Conservation (phyloP, 2,888 invertebrate species). For the Atherix ibis region DNA sequence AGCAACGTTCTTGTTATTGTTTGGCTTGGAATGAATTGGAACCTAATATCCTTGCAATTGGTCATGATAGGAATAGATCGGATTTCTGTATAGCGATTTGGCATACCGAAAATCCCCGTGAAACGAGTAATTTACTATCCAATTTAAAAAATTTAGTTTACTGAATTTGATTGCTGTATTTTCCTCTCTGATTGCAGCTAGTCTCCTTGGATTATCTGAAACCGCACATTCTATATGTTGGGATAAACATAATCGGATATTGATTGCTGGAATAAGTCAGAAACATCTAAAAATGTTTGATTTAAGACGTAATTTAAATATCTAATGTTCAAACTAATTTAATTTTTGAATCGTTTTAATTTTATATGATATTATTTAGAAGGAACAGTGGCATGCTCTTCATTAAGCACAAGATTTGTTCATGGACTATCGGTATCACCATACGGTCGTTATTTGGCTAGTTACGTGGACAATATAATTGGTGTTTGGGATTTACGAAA, state of each 20-base stretch:
- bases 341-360: not conserved
- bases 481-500: slow-evolving; percentile 79
- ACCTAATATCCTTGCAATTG: slow-evolving; percentile 66
- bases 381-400: slow-evolving; percentile 29
- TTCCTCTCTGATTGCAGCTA: slow-evolving; percentile 14
- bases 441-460: slow-evolving; percentile 64
- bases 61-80: slow-evolving; percentile 75
- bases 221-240: slow-evolving; percentile 72
- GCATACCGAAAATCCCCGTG: slow-evolving; percentile 59
- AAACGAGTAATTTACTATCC: too few species aligned
- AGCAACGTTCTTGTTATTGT: slow-evolving; percentile 70
- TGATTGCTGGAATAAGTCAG: slow-evolving; percentile 80
- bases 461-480: slow-evolving; percentile 65
- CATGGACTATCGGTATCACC: slow-evolving; percentile 70
- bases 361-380: slow-evolving; percentile 36
- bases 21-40: slow-evolving; percentile 79
- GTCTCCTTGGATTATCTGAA: slow-evolving; percentile 71
- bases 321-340: not conserved
- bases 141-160: too few species aligned
- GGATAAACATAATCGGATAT: slow-evolving; percentile 56
- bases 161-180: not conserved
- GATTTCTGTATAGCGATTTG: slow-evolving; percentile 81
- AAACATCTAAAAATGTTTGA: slow-evolving; percentile 81
- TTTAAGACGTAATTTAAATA: slow-evolving; percentile 53
- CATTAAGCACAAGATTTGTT: slow-evolving; percentile 61